Conservation (phyloP, 1,140 invertebrate genomes). For the Vollenhovia emeryi region DNA sequence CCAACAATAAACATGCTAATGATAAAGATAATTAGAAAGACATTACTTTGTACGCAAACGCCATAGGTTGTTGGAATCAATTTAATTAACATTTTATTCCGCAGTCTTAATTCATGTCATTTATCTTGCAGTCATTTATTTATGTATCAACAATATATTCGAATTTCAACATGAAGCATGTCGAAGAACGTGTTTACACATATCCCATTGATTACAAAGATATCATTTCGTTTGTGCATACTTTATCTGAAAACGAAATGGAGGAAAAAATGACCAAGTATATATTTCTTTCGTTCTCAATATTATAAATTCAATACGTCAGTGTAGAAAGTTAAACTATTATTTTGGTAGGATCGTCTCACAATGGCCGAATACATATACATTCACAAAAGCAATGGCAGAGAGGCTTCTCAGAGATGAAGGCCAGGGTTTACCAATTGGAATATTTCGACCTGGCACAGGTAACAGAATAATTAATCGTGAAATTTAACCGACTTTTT, state of each 20-base stretch:
- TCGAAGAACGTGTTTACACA: conserved; percentile 90
- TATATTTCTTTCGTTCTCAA: conserved; percentile 55
- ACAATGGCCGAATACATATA: conserved; percentile 90
- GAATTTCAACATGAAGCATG: conserved; percentile 87
- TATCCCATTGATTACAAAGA: conserved; percentile 88
- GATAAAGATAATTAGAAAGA: too few relatives aligned
- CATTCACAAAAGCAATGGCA: conserved; percentile 91
- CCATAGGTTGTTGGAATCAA: too few relatives aligned
- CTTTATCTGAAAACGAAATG: conserved; percentile 85
- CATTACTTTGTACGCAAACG: too few relatives aligned
- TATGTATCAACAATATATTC: conserved; percentile 91
- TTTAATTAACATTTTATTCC: too few relatives aligned
- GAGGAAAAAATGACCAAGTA: conserved; percentile 86
- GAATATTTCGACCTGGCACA: conserved; percentile 89
- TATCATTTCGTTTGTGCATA: conserved; percentile 85
- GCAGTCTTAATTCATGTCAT: too few relatives aligned
- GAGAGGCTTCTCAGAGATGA: conserved; percentile 88
- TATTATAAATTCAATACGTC: not conserved
- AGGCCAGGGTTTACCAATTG: conserved; percentile 87
- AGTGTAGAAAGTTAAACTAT: conserved; percentile 26
- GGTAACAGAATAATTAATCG: conserved; percentile 80
- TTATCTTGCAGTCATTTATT: conserved; percentile 85
- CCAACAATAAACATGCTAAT: too few relatives aligned
- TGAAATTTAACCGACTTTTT: not conserved
- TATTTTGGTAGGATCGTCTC: conserved; percentile 86